These are phyloP conservation scores for Heliothis peltigera DNA, from an alignment of 2,888 invertebrate genomes.

Conservation along the genomic window DNA sequence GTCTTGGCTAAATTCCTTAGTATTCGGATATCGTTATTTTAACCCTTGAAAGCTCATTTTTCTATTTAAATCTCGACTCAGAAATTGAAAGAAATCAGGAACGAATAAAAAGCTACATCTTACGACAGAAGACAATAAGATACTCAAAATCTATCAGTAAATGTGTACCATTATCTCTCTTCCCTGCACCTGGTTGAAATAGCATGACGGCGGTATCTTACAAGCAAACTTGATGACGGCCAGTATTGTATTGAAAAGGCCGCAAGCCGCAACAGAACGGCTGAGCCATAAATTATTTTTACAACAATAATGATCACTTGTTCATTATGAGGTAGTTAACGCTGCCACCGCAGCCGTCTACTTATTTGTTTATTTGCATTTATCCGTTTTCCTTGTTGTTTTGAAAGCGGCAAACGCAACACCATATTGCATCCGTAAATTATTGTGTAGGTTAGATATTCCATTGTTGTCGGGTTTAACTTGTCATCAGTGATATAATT, in stretches of 20 bases:
- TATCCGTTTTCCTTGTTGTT: constrained; percentile 49
- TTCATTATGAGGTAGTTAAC: constrained; percentile 42
- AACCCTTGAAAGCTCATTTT: too few species aligned
- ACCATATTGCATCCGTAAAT: constrained; percentile 12
- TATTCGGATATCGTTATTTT: constrained; percentile 12
- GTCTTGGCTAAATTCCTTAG: constrained; percentile 28
- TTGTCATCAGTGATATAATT: constrained; percentile 5
- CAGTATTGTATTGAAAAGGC: constrained; percentile 3
- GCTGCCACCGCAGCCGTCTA: constrained; percentile 10
- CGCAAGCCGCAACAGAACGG: background rate
- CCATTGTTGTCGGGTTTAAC: background rate
- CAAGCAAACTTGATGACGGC: constrained; percentile 2
- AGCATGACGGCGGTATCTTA: background rate
- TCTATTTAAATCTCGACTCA: background rate
- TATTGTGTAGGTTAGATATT: background rate
- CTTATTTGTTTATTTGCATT: constrained; percentile 31
- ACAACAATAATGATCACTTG: constrained; percentile 45
- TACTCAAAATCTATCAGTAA: too few species aligned
- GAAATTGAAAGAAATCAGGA: too few species aligned
- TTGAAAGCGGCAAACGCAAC: constrained; percentile 19
- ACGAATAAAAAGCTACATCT: too few species aligned
- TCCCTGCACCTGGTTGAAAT: too few species aligned
- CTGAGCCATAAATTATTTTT: constrained; percentile 14
- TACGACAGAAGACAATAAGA: too few species aligned
- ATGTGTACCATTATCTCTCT: too few species aligned